Percentiles rank a stretch among this genome's conserved stretches.
Evolutionary conservation across 1,140 invertebrate genomes (phyloP).

Genomic region (Bombus superbus): DNA sequence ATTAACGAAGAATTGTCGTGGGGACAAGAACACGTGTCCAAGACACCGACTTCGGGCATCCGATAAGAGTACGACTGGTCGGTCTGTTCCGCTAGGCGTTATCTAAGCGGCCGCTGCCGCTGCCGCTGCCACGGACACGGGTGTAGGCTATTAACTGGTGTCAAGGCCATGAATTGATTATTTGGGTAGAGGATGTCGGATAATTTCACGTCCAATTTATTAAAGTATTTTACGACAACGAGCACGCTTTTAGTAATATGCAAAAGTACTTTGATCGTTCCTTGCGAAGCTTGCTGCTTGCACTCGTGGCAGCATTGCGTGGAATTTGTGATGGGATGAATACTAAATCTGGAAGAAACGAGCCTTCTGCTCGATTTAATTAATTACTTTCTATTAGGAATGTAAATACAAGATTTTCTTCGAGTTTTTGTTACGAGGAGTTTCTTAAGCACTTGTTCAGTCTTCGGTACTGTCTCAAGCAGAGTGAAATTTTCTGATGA

Average conservation of each 20-base stretch:
- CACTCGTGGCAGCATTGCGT: not conserved
- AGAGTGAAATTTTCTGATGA: conserved; percentile 50
- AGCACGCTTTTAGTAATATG: not conserved
- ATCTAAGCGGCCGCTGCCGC: no score
- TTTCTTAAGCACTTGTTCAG: not conserved
- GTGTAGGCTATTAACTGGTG: not conserved
- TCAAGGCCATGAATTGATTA: not conserved
- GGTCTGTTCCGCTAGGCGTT: not conserved
- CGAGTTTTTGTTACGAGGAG: not conserved
- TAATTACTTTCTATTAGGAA: not conserved
- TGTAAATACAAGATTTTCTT: not conserved
- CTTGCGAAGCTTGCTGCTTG: no score
- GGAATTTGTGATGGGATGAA: not conserved
- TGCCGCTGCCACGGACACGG: not conserved
- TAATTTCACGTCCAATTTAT: not conserved
- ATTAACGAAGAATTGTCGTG: not conserved
- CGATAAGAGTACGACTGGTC: not conserved
- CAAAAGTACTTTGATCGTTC: not conserved
- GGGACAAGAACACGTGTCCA: not conserved
- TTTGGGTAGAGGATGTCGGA: not conserved
- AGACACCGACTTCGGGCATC: not conserved
- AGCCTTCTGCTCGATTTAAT: conserved; percentile 17
- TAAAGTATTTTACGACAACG: not conserved
- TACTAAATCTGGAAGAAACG: conserved; percentile 8
- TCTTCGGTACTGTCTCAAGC: not conserved